Evolutionary conservation across 2,113 vertebrate genomes (phyloP).

Genomic region (chimpanzee (Pan troglodytes)): NHGRI_mPanTro3-v2.1_pri NC_072407.2:16081001-16081500

Average conservation of each 20-base stretch:
- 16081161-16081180: not conserved
- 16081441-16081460: not conserved
- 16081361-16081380: not conserved
- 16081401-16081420: not conserved
- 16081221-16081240: not conserved
- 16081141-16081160: not conserved
- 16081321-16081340: not conserved
- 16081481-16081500: not conserved
- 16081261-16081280: not conserved
- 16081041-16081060: not conserved
- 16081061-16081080: not conserved
- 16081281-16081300: not conserved
- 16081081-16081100: conserved; percentile 17
- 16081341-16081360: not conserved
- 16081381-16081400: not conserved
- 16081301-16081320: not conserved
- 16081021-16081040: not conserved
- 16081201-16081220: not conserved
- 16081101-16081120: not conserved
- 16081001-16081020: not conserved
- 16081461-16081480: not conserved
- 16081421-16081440: not conserved
- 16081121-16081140: not conserved
- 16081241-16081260: not conserved
- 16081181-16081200: not conserved